A percentile compares a stretch with the other conserved stretches of the same genome.
phyloP scores from a whole-genome alignment of 2,113 vertebrate genomes.

The Prolemur simus region DNA sequence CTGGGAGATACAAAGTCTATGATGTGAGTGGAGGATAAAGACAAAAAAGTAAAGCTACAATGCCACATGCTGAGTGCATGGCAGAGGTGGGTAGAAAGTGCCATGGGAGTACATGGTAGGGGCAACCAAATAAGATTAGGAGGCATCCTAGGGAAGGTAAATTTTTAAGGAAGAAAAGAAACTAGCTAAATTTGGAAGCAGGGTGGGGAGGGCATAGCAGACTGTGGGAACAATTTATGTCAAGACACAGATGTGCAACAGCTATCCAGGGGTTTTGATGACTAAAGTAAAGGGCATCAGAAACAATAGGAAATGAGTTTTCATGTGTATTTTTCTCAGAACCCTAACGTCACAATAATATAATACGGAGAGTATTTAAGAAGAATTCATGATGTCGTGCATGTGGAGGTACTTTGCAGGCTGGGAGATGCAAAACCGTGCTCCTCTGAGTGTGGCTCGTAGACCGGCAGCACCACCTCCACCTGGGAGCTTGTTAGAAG shows the following conservation, averaged over 20 bases:
- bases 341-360: background rate
- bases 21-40: background rate
- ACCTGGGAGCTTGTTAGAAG: background rate
- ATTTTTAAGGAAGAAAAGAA: constrained; percentile 31
- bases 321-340: constrained; percentile 33
- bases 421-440: background rate
- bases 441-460: background rate
- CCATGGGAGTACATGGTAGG: background rate
- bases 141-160: background rate
- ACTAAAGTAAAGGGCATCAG: constrained; percentile 26
- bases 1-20: background rate
- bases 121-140: background rate
- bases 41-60: background rate
- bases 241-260: background rate
- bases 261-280: background rate
- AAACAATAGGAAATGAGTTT: constrained; percentile 45
- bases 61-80: background rate
- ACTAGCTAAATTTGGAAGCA: background rate
- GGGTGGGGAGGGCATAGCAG: background rate
- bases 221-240: background rate
- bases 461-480: no score
- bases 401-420: background rate
- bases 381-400: background rate
- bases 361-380: background rate
- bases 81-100: background rate